Evolutionary conservation across 2,113 vertebrate species (phyloP).

Genomic region (Chloropsis cyanopogon): DNA sequence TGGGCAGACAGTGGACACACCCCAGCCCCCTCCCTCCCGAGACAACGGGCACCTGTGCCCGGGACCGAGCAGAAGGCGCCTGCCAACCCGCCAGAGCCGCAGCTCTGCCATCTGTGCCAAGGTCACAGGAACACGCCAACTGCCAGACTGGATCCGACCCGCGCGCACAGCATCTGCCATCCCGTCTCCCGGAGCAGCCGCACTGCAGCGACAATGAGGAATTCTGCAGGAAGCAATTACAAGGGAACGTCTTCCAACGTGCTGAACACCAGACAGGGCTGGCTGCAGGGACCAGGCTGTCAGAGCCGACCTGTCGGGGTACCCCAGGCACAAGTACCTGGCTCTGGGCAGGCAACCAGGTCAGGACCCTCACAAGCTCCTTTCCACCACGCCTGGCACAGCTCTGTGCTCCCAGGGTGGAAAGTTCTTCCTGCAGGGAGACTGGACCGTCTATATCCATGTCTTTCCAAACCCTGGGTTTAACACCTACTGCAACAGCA

Average conservation of each 20-base stretch:
- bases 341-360: neutral
- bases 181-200: neutral
- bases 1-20: accelerated
- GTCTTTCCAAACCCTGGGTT: neutral
- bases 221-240: neutral
- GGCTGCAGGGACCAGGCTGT: neutral
- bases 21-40: neutral
- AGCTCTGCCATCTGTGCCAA: conserved; percentile 21
- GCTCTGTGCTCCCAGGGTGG: neutral
- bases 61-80: neutral
- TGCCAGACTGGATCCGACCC: neutral
- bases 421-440: neutral
- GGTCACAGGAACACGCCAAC: neutral
- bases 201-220: neutral
- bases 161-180: neutral
- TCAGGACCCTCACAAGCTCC: neutral
- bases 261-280: neutral
- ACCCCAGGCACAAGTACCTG: neutral
- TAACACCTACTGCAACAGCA: neutral
- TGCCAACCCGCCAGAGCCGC: neutral
- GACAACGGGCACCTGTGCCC: neutral
- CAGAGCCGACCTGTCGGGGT: accelerated
- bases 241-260: neutral
- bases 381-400: neutral
- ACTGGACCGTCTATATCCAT: neutral